Conservation (phyloP, 1,140 invertebrate species). For the Cryptotermes secundus region DNA sequence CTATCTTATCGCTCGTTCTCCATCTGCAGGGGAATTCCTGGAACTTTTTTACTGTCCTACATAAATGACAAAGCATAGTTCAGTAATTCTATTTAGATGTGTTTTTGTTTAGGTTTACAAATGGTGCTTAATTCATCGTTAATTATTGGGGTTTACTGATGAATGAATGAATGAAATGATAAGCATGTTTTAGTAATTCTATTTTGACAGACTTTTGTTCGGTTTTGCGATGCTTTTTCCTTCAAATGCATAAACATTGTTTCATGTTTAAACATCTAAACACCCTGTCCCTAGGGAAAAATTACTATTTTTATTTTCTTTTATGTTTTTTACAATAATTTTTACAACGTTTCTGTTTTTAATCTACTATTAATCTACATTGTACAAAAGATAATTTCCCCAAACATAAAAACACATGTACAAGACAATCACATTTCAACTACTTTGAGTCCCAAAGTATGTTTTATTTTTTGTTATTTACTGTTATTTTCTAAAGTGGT, state of each 20-base stretch:
- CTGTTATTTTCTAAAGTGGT: not conserved
- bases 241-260: not conserved
- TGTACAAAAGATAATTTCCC: conserved; percentile 30
- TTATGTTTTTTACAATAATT: conserved; percentile 24
- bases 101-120: too few relatives aligned
- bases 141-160: too few relatives aligned
- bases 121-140: too few relatives aligned
- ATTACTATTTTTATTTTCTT: conserved; percentile 21
- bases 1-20: too few relatives aligned
- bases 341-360: conserved; percentile 23
- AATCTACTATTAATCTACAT: conserved; percentile 26
- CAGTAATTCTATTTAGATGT: too few relatives aligned
- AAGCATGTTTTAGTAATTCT: too few relatives aligned
- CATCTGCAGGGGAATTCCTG: too few relatives aligned
- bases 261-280: not conserved
- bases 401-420: conserved; percentile 23
- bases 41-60: too few relatives aligned
- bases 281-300: not conserved
- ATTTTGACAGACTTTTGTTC: not conserved
- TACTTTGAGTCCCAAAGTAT: not conserved
- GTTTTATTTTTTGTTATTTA: not conserved
- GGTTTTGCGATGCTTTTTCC: not conserved
- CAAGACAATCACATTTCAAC: conserved; percentile 11
- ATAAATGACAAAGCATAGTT: too few relatives aligned
- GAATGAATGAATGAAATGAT: too few relatives aligned